Evolutionary conservation across 1,140 invertebrate genomes (phyloP).

Genomic region (Bombus turneri): DNA sequence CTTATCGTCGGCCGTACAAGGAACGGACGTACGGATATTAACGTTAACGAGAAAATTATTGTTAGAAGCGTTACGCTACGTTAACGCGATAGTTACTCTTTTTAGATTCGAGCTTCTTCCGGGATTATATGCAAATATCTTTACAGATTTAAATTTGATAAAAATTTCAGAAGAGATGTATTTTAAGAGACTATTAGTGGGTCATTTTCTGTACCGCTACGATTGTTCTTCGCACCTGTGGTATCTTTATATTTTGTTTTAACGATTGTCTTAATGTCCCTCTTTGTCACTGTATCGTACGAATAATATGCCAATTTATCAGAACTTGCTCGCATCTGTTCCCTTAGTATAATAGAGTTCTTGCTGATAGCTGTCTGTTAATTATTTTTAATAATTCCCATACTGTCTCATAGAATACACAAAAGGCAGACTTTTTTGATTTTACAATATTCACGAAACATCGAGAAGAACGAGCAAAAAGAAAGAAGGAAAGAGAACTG

Average conservation of each 20-base stretch:
- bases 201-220: neutral
- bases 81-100: neutral
- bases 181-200: neutral
- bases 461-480: neutral
- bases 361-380: neutral
- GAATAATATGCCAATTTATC: neutral
- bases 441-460: neutral
- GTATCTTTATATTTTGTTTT: neutral
- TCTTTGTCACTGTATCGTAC: neutral
- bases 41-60: constrained; percentile 11
- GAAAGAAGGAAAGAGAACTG: neutral
- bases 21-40: neutral
- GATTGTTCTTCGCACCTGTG: neutral
- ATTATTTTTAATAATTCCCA: neutral
- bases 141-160: neutral
- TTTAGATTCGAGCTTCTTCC: neutral
- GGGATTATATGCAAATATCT: neutral
- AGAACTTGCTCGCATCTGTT: neutral
- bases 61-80: neutral
- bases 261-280: neutral
- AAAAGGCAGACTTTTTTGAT: neutral
- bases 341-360: neutral
- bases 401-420: neutral
- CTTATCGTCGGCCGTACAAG: neutral
- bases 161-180: neutral